phyloP scores from a whole-genome alignment of 53 echinoderm and acorn worm species.

The Zoroaster sp. region DNA sequence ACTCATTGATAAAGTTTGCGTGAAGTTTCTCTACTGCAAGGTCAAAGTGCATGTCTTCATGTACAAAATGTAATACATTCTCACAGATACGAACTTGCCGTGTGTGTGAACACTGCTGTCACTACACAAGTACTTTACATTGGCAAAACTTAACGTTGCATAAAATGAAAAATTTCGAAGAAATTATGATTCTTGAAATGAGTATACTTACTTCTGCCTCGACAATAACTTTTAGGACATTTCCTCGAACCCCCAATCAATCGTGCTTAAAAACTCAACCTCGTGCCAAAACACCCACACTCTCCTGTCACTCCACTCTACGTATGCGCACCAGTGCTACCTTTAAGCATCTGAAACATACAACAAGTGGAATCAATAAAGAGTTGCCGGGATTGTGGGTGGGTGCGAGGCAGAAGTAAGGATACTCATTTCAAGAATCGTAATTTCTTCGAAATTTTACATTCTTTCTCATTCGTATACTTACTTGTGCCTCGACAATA shows the following conservation, averaged over 20 bases:
- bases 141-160: too few species aligned
- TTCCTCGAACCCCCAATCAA: not conserved
- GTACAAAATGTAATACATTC: too few species aligned
- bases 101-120: too few species aligned
- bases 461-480: not conserved
- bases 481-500: not conserved
- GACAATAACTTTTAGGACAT: not conserved
- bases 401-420: constrained; percentile 2
- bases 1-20: too few species aligned
- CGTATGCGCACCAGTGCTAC: not conserved
- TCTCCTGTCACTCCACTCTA: not conserved
- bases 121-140: too few species aligned
- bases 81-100: too few species aligned
- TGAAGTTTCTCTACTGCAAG: too few species aligned
- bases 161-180: not conserved
- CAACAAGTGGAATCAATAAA: not conserved
- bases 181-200: not conserved
- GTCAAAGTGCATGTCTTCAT: too few species aligned
- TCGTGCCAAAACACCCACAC: not conserved
- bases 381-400: not conserved
- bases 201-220: not conserved
- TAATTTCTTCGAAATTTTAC: not conserved
- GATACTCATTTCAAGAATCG: not conserved
- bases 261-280: not conserved
- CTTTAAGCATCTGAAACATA: not conserved